Evolutionary conservation across 2,888 invertebrate genomes (phyloP).

Genomic region (Chloromyia formosa): DNA sequence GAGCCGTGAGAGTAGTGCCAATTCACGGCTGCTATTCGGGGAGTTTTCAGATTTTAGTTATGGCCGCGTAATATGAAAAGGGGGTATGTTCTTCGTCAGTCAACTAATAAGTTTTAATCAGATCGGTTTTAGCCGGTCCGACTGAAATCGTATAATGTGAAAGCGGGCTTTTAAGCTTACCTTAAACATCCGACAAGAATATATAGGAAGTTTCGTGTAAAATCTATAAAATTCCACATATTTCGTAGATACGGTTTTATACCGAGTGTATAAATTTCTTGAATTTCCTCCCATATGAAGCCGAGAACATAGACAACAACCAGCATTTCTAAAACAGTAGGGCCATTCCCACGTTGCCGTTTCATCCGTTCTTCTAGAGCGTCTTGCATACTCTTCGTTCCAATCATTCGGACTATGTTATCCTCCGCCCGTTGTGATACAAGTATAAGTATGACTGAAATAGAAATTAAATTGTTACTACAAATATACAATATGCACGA

Average conservation of each 20-base stretch:
- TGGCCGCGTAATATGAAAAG: neutral
- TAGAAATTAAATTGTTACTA: neutral
- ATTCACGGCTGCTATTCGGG: no score
- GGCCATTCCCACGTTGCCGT: conserved; percentile 84
- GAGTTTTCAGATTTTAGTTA: no score
- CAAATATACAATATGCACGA: no score
- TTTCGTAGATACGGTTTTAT: conserved; percentile 85
- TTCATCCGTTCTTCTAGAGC: conserved; percentile 71
- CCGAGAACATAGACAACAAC: conserved; percentile 87
- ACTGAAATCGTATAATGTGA: no score
- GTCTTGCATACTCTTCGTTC: conserved; percentile 74
- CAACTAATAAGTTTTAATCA: no score
- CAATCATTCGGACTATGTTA: conserved; percentile 76
- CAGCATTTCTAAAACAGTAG: conserved; percentile 83
- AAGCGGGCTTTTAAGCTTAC: conserved; percentile 53
- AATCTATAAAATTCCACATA: conserved; percentile 98
- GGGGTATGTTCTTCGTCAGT: no score
- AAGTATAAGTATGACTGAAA: conserved; percentile 85
- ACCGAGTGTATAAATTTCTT: conserved; percentile 90
- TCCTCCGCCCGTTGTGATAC: conserved; percentile 91
- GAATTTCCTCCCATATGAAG: conserved; percentile 91
- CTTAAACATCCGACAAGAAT: conserved; percentile 74
- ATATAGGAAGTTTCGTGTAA: conserved; percentile 88
- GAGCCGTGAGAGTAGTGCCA: no score
- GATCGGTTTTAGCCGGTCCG: no score